Evolutionary conservation across 2,113 vertebrate genomes (phyloP).

Genomic region (Indicator indicator): DNA sequence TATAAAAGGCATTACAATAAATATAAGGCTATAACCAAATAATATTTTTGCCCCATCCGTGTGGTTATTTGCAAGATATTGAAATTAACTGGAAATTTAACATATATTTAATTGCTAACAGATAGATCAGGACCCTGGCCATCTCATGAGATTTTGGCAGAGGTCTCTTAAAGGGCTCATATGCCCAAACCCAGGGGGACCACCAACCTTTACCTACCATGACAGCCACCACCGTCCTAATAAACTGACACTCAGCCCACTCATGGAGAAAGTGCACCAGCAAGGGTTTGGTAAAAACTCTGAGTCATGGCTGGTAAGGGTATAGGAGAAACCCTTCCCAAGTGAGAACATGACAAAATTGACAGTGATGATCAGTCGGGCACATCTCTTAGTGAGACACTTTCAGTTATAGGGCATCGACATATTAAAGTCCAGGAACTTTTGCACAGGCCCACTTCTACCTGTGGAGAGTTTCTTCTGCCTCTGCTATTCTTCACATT

Average conservation of each 20-base stretch:
- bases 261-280: background rate
- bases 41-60: background rate
- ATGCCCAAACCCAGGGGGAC: background rate
- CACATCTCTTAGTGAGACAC: background rate
- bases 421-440: background rate
- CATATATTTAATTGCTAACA: background rate
- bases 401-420: background rate
- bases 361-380: background rate
- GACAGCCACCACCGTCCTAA: background rate
- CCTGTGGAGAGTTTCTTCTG: background rate
- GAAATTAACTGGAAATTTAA: background rate
- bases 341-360: background rate
- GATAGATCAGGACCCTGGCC: background rate
- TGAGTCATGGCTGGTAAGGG: background rate
- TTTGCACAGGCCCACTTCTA: background rate
- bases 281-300: background rate
- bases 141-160: background rate
- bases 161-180: accelerated
- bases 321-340: background rate
- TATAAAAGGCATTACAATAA: background rate
- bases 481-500: background rate
- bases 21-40: background rate
- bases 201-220: background rate
- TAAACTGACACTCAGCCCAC: background rate
- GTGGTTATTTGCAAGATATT: background rate